phyloP scores from a whole-genome alignment of 2,888 invertebrate species.

The Venusia cambrica region DNA sequence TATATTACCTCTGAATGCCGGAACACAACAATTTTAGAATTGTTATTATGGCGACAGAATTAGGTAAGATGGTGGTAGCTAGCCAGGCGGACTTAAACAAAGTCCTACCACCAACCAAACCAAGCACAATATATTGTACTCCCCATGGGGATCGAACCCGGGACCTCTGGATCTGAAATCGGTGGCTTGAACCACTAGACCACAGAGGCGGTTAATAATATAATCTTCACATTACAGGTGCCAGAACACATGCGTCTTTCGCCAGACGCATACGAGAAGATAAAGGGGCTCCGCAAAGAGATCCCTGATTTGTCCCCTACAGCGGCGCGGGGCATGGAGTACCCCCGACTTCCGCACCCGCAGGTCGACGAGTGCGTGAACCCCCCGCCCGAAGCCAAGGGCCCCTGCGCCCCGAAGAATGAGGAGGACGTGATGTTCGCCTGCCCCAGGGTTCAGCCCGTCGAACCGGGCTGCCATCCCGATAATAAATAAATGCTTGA shows the following conservation, averaged over 20 bases:
- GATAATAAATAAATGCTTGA: slow-evolving; percentile 31
- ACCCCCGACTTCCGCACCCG: slow-evolving; percentile 43
- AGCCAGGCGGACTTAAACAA: too few species aligned
- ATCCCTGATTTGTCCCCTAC: slow-evolving; percentile 63
- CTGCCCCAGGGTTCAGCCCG: slow-evolving; percentile 55
- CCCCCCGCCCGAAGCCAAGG: slow-evolving; percentile 39
- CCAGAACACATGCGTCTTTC: slow-evolving; percentile 65
- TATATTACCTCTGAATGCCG: too few species aligned
- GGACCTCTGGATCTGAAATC: too few species aligned
- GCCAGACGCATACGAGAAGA: slow-evolving; percentile 57
- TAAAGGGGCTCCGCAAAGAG: slow-evolving; percentile 58
- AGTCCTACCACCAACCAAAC: too few species aligned
- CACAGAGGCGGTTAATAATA: too few species aligned
- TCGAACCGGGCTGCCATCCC: slow-evolving; percentile 56
- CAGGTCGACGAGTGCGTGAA: slow-evolving; percentile 44
- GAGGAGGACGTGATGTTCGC: slow-evolving; percentile 68
- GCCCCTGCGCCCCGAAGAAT: slow-evolving; percentile 46
- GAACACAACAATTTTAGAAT: too few species aligned
- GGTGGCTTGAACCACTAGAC: too few species aligned
- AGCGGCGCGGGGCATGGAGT: slow-evolving; percentile 46
- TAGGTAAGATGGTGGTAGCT: too few species aligned
- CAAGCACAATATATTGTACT: too few species aligned
- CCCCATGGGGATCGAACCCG: too few species aligned
- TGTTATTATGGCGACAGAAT: too few species aligned
- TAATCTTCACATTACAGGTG: slow-evolving; percentile 37